Conservation (phyloP, 1,140 invertebrate genomes). For the Drosophila dunni region DNA sequence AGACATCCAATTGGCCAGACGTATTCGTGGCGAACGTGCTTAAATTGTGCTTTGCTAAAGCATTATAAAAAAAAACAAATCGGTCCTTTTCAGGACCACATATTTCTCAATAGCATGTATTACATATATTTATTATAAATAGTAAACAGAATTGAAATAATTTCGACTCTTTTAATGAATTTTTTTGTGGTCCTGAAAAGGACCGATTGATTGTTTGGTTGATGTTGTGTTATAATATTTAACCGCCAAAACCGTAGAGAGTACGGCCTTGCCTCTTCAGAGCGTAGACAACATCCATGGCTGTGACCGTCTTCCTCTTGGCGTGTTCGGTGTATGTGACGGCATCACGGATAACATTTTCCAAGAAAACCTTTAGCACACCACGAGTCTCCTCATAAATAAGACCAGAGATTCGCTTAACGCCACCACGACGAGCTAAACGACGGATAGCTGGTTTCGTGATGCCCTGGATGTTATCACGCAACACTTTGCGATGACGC, state of each 20-base stretch:
- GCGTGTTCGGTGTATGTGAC: constrained; percentile 93
- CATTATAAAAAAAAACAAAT: neutral
- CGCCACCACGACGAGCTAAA: constrained; percentile 87
- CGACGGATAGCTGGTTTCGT: constrained; percentile 64
- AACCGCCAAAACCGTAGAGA: constrained; percentile 88
- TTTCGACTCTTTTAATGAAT: constrained; percentile 1
- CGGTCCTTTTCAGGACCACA: constrained; percentile 2
- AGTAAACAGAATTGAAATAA: neutral
- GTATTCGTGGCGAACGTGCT: neutral
- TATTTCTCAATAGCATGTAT: neutral
- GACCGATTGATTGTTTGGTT: constrained; percentile 52
- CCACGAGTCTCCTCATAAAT: constrained; percentile 91
- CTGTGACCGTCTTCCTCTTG: constrained; percentile 92
- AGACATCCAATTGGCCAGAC: neutral
- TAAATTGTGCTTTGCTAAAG: neutral
- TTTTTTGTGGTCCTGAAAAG: constrained; percentile 24
- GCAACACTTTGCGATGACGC: constrained; percentile 88
- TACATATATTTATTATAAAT: neutral
- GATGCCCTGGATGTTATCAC: constrained; percentile 92
- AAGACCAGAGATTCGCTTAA: constrained; percentile 90
- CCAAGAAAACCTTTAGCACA: constrained; percentile 90
- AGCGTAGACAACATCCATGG: constrained; percentile 95
- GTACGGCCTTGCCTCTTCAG: constrained; percentile 92
- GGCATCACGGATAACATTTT: constrained; percentile 93
- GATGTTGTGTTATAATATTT: constrained; percentile 55